phyloP scores from a whole-genome alignment of 2,797 vertebrate genomes.

The Tokudaia muenninki region DNA sequence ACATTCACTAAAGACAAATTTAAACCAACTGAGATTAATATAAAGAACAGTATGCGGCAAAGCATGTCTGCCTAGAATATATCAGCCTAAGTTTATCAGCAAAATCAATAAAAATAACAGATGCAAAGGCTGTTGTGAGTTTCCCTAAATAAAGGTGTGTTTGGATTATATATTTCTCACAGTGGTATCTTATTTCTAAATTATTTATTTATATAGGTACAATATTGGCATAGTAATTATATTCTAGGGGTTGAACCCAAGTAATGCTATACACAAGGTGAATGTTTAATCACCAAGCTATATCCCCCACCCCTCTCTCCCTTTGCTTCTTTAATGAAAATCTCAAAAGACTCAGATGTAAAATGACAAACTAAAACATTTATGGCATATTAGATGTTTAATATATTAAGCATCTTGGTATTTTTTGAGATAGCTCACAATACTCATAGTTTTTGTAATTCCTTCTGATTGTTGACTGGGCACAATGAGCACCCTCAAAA shows the following conservation, averaged over 20 bases:
- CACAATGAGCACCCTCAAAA: not conserved
- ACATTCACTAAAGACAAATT: conserved; percentile 65
- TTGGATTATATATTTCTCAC: not conserved
- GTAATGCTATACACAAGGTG: not conserved
- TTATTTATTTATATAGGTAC: not conserved
- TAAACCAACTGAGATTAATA: conserved; percentile 67
- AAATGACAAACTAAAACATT: not conserved
- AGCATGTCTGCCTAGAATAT: conserved; percentile 21
- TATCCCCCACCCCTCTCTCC: not conserved
- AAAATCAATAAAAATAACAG: conserved; percentile 29
- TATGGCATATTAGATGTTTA: not conserved
- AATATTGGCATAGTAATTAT: not conserved
- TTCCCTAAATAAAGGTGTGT: not conserved
- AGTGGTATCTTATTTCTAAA: not conserved
- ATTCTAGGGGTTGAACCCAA: not conserved
- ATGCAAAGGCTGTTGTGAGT: not conserved
- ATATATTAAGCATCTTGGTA: not conserved
- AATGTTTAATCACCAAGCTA: not conserved
- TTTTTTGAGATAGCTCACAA: not conserved
- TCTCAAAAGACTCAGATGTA: not conserved
- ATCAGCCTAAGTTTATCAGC: conserved; percentile 27
- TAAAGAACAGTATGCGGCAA: conserved; percentile 46
- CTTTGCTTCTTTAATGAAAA: not conserved
- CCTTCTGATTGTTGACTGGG: not conserved
- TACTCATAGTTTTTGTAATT: not conserved